Evolutionary conservation across 2,113 vertebrate genomes (phyloP), one percentile per base, ranked within the genome.

Genomic region (Cyrtonyx montezumae): DNA sequence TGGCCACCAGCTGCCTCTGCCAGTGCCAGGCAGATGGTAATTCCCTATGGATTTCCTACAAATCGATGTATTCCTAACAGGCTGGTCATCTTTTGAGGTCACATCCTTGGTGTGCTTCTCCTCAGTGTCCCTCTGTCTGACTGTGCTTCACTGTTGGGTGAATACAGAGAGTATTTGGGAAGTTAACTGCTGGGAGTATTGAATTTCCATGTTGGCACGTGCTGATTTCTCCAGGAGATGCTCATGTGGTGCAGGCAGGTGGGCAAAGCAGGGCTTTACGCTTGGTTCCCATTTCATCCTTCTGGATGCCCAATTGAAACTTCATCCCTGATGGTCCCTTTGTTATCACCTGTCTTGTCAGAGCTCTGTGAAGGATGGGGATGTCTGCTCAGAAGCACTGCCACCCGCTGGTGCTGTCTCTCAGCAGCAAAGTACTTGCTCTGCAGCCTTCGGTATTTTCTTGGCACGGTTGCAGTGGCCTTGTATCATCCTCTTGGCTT

Each of bases 401-500:
- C 80, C 90, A 69, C 84, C 78, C 21, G 26, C 83, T 85, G 87
- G 45, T 85, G 84, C 85, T 76, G 63, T 94, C 84, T 73, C 78
- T 91, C 82, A 83, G 79, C 66, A 82, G 71, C 68, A 65, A 63
- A 6, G 6, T 11, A 1, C 70, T 88, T 18, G 3, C 53, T 53
- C 75, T 73, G 63, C 67, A 70, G 84, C 82, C 71, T 63, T 82
- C 4, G 7, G 45, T n/a, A 22, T 49, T 93, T 90, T 95, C 89
- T 77, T 94, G 94, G 85, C 90, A 83, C 49, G 3, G 59, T 56
- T 91, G 75, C 71, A 91, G 82, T 11, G 1, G 23, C 82, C 91
- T 87, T 75, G 74, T 84, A 11, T 84, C 87, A 78, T 89, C 81
- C 23, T 69, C 84, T 91, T 96, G 93, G 84, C 90, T 83, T 90